Percentiles rank a stretch among this genome's conserved stretches.
phyloP scores from a whole-genome alignment of 2,797 vertebrate species.

The Cyprinella venusta region DNA sequence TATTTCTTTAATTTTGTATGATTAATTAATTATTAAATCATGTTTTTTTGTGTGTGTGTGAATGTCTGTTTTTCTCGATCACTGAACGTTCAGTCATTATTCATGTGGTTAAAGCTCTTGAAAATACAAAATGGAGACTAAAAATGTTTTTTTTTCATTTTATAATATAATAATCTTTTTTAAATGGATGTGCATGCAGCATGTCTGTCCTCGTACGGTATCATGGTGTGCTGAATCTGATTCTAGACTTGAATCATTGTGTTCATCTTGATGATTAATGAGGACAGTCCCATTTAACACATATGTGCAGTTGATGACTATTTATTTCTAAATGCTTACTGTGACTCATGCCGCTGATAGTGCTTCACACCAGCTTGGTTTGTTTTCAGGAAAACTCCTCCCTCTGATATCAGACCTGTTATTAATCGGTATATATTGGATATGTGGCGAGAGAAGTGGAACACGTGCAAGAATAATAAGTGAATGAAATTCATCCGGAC shows the following conservation, averaged over 20 bases:
- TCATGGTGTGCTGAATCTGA: neutral
- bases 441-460: too few species aligned
- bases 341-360: neutral
- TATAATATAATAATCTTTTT: too few species aligned
- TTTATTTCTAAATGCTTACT: neutral
- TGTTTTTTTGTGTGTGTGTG: neutral
- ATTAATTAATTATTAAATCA: neutral
- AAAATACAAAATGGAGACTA: too few species aligned
- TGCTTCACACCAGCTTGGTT: neutral
- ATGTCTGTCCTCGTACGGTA: neutral
- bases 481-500: too few species aligned
- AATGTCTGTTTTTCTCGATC: neutral
- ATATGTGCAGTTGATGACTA: neutral
- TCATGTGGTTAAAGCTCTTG: too few species aligned
- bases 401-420: too few species aligned
- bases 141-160: too few species aligned
- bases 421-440: too few species aligned
- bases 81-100: too few species aligned
- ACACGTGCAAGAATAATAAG: too few species aligned
- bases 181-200: neutral
- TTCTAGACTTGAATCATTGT: conserved; percentile 2
- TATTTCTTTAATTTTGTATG: neutral
- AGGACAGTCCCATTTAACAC: neutral
- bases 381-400: conserved; percentile 77
- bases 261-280: conserved; percentile 21